Evolutionary conservation across 2,888 invertebrate genomes (phyloP).

Genomic region (Nomada fucata): DNA sequence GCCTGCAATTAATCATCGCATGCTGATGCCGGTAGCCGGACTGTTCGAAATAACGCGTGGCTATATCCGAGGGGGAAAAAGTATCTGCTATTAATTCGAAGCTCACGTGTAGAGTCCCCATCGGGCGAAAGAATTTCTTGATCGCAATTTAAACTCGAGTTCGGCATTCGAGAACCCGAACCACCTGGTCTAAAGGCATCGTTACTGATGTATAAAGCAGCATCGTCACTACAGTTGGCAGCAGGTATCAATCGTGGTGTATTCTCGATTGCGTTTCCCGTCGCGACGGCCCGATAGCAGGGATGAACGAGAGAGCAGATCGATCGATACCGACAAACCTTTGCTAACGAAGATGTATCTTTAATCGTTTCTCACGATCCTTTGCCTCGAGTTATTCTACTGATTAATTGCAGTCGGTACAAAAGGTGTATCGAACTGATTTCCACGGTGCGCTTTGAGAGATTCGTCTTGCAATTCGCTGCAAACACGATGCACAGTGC

Average conservation of each 20-base stretch:
- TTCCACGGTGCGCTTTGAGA: conserved; percentile 21
- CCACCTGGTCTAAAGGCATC: conserved; percentile 14
- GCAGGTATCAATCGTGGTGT: conserved; percentile 30
- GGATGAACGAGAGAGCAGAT: conserved; percentile 21
- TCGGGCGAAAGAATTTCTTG: conserved; percentile 1
- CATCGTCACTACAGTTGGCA: conserved; percentile 45
- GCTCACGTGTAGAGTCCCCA: not conserved
- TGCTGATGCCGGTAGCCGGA: not conserved
- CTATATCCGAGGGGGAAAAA: not conserved
- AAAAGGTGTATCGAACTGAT: conserved; percentile 31
- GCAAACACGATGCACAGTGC: not conserved
- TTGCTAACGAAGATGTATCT: conserved; percentile 41
- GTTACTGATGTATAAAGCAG: conserved; percentile 47
- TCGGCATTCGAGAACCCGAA: conserved; percentile 16
- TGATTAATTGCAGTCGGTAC: conserved; percentile 48
- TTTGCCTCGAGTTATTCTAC: conserved; percentile 17
- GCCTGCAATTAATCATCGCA: conserved; percentile 7
- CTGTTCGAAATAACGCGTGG: not conserved
- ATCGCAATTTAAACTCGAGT: not conserved
- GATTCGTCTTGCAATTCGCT: conserved; percentile 12
- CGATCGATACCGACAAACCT: conserved; percentile 37
- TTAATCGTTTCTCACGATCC: conserved; percentile 61
- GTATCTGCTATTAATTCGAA: conserved; percentile 12
- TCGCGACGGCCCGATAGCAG: conserved; percentile 19
- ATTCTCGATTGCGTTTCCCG: conserved; percentile 6